phyloP scores from a whole-genome alignment of 2,888 invertebrate genomes.

The Euzetes globulus region DNA sequence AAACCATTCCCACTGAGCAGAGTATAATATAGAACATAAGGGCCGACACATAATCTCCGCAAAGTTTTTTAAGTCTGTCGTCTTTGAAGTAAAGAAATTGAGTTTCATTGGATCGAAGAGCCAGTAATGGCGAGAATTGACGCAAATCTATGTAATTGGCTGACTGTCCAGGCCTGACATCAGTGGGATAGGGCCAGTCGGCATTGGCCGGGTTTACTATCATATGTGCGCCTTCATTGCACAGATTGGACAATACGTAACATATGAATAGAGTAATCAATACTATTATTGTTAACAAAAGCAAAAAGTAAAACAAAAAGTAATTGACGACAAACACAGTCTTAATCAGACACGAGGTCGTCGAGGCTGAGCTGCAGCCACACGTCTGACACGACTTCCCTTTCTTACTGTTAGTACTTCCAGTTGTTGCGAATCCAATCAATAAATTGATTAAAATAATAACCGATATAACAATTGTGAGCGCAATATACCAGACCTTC shows the following conservation, averaged over 20 bases:
- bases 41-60: constrained; percentile 35
- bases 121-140: constrained; percentile 32
- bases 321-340: constrained; percentile 36
- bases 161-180: background rate
- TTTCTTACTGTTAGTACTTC: background rate
- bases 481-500: constrained; percentile 33
- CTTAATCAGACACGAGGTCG: constrained; percentile 36
- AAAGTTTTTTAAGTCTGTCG: constrained; percentile 36
- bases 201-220: background rate
- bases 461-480: constrained; percentile 18
- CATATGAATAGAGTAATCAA: constrained; percentile 31
- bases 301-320: constrained; percentile 33
- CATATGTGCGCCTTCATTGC: constrained; percentile 29
- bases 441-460: constrained; percentile 36
- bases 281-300: constrained; percentile 31
- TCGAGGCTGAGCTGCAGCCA: constrained; percentile 32
- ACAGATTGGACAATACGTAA: constrained; percentile 32
- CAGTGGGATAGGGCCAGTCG: constrained; percentile 30
- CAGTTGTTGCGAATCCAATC: constrained; percentile 37
- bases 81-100: constrained; percentile 35
- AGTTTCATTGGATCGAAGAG: constrained; percentile 34
- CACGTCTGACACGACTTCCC: constrained; percentile 20
- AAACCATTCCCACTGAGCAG: constrained; percentile 25
- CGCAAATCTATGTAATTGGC: constrained; percentile 33
- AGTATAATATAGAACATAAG: constrained; percentile 33